Conservation (phyloP, 2,888 invertebrate species). For the Nephrotoma flavescens region DNA sequence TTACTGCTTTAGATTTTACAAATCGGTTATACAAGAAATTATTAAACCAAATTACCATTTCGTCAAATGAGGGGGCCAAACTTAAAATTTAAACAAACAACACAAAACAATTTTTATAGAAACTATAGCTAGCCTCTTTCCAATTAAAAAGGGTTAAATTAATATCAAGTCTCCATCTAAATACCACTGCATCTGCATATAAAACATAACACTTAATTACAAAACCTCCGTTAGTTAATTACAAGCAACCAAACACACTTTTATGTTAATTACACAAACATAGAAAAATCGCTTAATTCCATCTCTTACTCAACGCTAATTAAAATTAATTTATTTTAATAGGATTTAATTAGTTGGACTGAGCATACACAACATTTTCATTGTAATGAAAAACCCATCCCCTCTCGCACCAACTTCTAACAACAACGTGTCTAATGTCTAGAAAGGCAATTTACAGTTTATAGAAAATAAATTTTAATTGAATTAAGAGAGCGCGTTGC, state of each 20-base stretch:
- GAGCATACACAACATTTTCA: not conserved
- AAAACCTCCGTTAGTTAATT: not conserved
- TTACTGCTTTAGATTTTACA: no score
- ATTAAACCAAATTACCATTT: no score
- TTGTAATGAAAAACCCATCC: not conserved
- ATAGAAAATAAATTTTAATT: not conserved
- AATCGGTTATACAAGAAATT: no score
- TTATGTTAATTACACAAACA: not conserved
- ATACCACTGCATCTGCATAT: not conserved
- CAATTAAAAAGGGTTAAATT: not conserved
- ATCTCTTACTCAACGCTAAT: not conserved
- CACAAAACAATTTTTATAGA: no score
- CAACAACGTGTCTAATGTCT: not conserved
- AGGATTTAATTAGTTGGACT: not conserved
- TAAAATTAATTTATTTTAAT: not conserved
- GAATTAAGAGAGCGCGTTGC: not conserved
- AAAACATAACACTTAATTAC: not conserved
- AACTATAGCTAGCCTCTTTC: not conserved
- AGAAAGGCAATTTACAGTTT: not conserved
- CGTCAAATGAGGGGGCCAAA: no score
- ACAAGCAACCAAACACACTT: not conserved
- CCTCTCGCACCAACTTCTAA: not conserved
- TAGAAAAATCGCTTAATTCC: not conserved
- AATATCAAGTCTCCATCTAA: not conserved
- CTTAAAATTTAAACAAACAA: no score